A percentile compares a stretch with the other conserved stretches of the same genome.
Evolutionary conservation across 2,797 vertebrate genomes (phyloP).

Genomic region (Adrianichthys oophorus): DNA sequence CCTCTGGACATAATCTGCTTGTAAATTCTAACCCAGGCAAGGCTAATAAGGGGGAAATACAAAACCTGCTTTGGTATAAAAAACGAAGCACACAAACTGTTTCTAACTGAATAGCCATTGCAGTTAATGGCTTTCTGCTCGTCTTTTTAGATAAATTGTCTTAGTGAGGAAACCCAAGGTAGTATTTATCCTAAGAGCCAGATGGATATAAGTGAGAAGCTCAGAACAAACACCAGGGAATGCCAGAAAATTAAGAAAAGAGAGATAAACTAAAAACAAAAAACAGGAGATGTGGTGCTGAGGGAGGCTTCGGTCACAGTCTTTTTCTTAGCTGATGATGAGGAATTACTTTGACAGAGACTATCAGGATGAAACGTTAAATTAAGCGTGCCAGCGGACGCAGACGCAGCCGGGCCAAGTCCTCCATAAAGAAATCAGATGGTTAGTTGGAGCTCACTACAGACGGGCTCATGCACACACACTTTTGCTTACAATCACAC

Average conservation of each 20-base stretch:
- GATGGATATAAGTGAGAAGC: conserved; percentile 47
- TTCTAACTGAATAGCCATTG: conserved; percentile 42
- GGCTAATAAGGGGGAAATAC: conserved; percentile 4
- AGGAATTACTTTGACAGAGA: conserved; percentile 77
- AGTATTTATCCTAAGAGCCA: conserved; percentile 67
- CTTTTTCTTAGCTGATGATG: conserved; percentile 65
- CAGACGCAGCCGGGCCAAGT: conserved; percentile 63
- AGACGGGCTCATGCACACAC: conserved; percentile 11
- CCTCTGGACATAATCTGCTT: conserved; percentile 70
- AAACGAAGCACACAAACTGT: conserved; percentile 48
- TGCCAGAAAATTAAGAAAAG: conserved; percentile 23
- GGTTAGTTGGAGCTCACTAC: conserved; percentile 50
- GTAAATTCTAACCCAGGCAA: conserved; percentile 61
- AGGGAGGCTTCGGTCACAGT: conserved; percentile 47
- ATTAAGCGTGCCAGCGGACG: conserved; percentile 62
- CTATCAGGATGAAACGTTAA: conserved; percentile 79
- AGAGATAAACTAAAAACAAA: conserved; percentile 20
- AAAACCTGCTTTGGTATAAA: conserved; percentile 14
- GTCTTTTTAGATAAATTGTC: conserved; percentile 62
- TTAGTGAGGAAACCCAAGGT: conserved; percentile 51
- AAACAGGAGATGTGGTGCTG: conserved; percentile 28
- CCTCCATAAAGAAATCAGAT: conserved; percentile 59
- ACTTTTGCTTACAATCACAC: conserved; percentile 12
- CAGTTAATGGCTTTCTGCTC: conserved; percentile 37
- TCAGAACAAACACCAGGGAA: conserved; percentile 6